Evolutionary conservation across 1,140 invertebrate genomes (phyloP).

Genomic region (Heliconius melpomene): DNA sequence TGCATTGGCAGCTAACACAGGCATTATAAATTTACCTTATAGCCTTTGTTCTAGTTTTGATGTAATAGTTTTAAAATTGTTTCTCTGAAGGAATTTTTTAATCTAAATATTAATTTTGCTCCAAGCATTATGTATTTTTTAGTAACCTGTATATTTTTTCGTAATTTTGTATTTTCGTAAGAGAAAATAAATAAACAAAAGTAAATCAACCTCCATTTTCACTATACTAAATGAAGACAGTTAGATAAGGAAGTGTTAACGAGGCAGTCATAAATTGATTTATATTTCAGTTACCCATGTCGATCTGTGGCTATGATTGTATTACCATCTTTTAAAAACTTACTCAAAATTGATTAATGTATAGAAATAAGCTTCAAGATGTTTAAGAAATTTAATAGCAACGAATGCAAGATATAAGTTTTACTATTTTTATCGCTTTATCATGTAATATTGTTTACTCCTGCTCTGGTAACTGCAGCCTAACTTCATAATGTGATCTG

Average conservation of each 20-base stretch:
- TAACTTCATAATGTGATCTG: slow-evolving; percentile 70
- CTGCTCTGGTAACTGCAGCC: slow-evolving; percentile 56
- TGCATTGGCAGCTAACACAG: background rate
- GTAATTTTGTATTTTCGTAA: too few relatives aligned
- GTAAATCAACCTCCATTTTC: too few relatives aligned
- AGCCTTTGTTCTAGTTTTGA: slow-evolving; percentile 14
- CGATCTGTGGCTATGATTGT: too few relatives aligned
- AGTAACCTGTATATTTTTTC: background rate
- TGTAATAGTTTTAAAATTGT: slow-evolving; percentile 4
- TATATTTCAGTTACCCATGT: too few relatives aligned
- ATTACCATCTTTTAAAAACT: too few relatives aligned
- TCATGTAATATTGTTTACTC: slow-evolving; percentile 25
- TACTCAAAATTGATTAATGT: too few relatives aligned
- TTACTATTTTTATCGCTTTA: background rate
- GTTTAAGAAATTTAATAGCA: background rate
- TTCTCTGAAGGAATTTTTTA: background rate
- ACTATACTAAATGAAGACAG: too few relatives aligned
- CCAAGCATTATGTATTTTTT: background rate
- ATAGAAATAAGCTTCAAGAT: background rate
- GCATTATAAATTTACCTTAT: background rate
- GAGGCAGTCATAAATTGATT: too few relatives aligned
- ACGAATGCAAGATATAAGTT: background rate
- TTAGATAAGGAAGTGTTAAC: too few relatives aligned
- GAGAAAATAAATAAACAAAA: too few relatives aligned
- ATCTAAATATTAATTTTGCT: background rate